Evolutionary conservation across 1,140 invertebrate genomes (phyloP).

Genomic region (Gryllus bimaculatus): DNA sequence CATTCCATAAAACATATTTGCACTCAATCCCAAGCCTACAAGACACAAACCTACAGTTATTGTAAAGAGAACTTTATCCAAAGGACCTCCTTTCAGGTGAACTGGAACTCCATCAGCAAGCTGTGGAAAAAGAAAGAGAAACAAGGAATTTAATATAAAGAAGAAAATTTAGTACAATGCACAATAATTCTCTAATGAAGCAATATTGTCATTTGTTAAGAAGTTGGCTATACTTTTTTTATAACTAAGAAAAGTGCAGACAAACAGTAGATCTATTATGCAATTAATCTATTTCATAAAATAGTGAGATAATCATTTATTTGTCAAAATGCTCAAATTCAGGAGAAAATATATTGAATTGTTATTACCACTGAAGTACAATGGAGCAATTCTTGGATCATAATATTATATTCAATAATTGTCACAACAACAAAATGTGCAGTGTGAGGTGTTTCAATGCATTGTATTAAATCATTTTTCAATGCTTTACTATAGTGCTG

Average conservation of each 20-base stretch:
- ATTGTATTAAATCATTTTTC: neutral
- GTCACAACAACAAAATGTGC: neutral
- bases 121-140: neutral
- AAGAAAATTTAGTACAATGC: neutral
- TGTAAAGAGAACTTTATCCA: neutral
- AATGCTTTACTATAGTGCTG: neutral
- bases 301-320: neutral
- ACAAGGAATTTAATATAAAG: neutral
- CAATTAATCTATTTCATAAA: no score
- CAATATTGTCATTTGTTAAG: neutral
- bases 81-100: neutral
- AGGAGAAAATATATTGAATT: neutral
- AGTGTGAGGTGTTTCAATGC: neutral
- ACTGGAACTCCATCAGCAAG: neutral
- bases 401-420: neutral
- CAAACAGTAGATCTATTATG: neutral
- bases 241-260: neutral
- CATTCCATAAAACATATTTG: neutral
- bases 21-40: neutral
- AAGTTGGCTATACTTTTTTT: neutral
- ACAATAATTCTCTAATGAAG: neutral
- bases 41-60: neutral
- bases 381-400: no score
- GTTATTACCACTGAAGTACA: neutral
- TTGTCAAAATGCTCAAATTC: neutral